Conservation (phyloP, 2,888 invertebrate species). For the Polietes domitor region DNA sequence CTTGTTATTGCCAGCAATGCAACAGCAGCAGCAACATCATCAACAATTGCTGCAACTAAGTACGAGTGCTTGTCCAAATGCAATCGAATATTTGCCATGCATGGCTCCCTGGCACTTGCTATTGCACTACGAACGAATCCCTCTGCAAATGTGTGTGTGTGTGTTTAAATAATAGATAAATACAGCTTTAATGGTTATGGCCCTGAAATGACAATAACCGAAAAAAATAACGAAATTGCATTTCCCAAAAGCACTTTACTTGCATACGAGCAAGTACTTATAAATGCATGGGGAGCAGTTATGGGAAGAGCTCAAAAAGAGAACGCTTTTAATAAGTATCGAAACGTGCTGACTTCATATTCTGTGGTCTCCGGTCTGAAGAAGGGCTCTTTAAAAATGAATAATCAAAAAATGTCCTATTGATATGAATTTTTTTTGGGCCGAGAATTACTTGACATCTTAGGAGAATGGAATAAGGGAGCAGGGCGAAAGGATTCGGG, state of each 20-base stretch:
- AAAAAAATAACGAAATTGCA: slow-evolving; percentile 32
- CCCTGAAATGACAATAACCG: slow-evolving; percentile 29
- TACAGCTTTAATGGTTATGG: slow-evolving; percentile 62
- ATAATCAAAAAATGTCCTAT: slow-evolving; percentile 38
- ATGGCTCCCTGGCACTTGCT: background rate
- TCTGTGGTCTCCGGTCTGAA: slow-evolving; percentile 51
- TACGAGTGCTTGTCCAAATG: background rate
- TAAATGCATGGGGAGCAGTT: slow-evolving; percentile 54
- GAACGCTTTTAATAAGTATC: slow-evolving; percentile 65
- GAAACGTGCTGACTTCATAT: slow-evolving; percentile 68
- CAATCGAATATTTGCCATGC: slow-evolving; percentile 16
- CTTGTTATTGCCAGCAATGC: slow-evolving; percentile 1
- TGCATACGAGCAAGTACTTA: slow-evolving; percentile 31
- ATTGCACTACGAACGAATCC: background rate
- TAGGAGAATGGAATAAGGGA: background rate
- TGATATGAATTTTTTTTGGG: no score
- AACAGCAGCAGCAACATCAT: background rate
- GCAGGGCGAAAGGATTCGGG: no score
- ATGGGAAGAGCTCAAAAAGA: slow-evolving; percentile 29
- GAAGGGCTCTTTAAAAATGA: slow-evolving; percentile 21
- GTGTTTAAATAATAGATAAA: slow-evolving; percentile 65
- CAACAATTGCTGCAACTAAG: background rate
- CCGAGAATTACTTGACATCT: background rate
- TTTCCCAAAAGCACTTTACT: slow-evolving; percentile 32
- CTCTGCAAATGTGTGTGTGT: slow-evolving; percentile 56